Evolutionary conservation across 2,113 vertebrate genomes (phyloP).

Genomic region (Corapipo altera): DNA sequence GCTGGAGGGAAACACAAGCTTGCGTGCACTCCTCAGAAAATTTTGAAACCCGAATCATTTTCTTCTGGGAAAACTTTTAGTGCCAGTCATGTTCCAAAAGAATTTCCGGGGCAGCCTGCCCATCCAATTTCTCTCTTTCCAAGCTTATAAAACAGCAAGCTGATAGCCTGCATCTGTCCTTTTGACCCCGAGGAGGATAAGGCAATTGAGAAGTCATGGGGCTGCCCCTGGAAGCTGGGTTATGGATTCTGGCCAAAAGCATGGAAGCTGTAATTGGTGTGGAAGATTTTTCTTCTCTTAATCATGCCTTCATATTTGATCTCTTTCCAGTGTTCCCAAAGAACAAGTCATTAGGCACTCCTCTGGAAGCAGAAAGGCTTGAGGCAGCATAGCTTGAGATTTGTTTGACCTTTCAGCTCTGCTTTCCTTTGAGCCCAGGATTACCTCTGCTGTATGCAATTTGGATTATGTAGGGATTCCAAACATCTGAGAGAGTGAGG

Average conservation of each 20-base stretch:
- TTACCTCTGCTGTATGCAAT: not conserved
- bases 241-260: not conserved
- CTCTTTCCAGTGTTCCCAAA: slow-evolving; percentile 25
- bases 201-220: not conserved
- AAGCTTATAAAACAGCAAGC: not conserved
- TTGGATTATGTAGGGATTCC: not conserved
- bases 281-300: slow-evolving; percentile 17
- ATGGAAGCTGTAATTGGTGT: not conserved
- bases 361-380: slow-evolving; percentile 9
- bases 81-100: not conserved
- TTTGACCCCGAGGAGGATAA: not conserved
- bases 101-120: not conserved
- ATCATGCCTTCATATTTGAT: not conserved
- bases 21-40: not conserved
- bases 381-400: not conserved
- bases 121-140: not conserved
- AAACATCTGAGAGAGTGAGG: not conserved
- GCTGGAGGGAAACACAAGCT: not conserved
- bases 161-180: not conserved
- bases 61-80: not conserved
- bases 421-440: not conserved
- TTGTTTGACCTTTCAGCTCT: slow-evolving; percentile 7
- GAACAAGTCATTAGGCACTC: slow-evolving; percentile 16
- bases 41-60: not conserved
- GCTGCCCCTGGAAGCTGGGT: not conserved